A percentile compares a stretch with the other conserved stretches of the same genome.
phyloP scores from a whole-genome alignment of 1,140 invertebrate species.

The Conus ventricosus region DNA sequence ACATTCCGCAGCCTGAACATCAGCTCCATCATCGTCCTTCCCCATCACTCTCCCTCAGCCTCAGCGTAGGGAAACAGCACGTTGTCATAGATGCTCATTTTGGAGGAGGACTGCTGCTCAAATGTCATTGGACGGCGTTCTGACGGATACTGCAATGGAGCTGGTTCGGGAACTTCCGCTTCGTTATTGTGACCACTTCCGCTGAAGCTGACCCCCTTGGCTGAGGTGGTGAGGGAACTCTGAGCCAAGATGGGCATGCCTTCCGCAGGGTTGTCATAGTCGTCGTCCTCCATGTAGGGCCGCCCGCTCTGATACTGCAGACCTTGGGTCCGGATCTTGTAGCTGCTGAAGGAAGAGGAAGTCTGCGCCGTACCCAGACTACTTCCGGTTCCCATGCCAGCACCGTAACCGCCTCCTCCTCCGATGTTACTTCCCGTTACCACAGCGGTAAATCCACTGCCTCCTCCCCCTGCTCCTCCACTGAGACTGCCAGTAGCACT shows the following conservation, averaged over 20 bases:
- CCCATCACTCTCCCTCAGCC: constrained; percentile 5
- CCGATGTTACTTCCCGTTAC: background rate
- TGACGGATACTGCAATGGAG: constrained; percentile 66
- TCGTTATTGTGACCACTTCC: background rate
- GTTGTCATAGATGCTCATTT: constrained; percentile 71
- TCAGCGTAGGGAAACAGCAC: constrained; percentile 52
- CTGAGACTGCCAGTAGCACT: background rate
- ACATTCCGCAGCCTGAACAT: too few species aligned
- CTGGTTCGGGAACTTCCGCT: constrained; percentile 56
- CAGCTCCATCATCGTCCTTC: background rate
- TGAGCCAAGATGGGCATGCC: constrained; percentile 55
- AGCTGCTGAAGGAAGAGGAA: background rate
- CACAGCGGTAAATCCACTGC: background rate
- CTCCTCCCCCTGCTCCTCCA: background rate
- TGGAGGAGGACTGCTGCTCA: constrained; percentile 67
- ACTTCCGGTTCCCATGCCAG: background rate
- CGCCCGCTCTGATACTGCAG: constrained; percentile 26
- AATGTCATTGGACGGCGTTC: constrained; percentile 70
- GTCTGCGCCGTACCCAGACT: constrained; percentile 6
- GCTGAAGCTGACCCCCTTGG: background rate
- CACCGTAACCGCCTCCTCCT: background rate
- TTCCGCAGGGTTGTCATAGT: constrained; percentile 67
- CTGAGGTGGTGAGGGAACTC: background rate
- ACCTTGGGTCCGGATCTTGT: constrained; percentile 23
- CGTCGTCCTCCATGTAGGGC: constrained; percentile 47